Evolutionary conservation across 2,888 invertebrate species (phyloP), one percentile per base, ranked within the genome.

Genomic region (Sarcophaga subvicina): DNA sequence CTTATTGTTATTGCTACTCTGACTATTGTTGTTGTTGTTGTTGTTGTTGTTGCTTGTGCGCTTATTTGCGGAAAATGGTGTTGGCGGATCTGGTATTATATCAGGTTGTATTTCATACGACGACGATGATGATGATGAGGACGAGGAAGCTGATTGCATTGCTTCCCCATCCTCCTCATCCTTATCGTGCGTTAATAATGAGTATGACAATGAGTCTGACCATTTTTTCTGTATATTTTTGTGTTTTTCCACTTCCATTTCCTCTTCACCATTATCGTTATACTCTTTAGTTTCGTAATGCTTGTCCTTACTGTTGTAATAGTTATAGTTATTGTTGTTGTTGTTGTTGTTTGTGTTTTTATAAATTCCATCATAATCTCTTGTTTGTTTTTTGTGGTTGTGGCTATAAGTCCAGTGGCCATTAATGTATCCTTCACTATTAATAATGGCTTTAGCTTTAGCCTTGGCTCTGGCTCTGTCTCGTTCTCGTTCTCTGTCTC

Each of bases 21-120:
- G 62, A 71, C 69, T 71, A 70, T 47, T 83, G 66, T 64, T 83
- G 62, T 45, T 88, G 80, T 62, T 88, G 49, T 62, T 85, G 47
- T 4, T 88, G 70, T 37, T 89, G 72, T 64, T 88, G 81, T 76
- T 90, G 75, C 72, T 10, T 25, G 72, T 80, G 62, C 77, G 80
- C 14, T 84, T 83, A 64, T 82, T 78, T 80, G 83, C 73, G 76
- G 71, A 90, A 70, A 85, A 88, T 82, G 85, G 88, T 72, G 83
- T 85, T 63, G 91, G 88, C 66, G 91, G 92, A 90, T 92, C 91
- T 83, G 91, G 91, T 90, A 91, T 92, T 27, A 91, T 91, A 86
- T 91, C 91, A 70, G 92, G 91, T 80, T 91, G 92, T 84, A 89
- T 90, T 89, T 91, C 91, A 87, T 90, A 89, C 69, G 91, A 69